A percentile compares a stretch with the other conserved stretches of the same genome.
Evolutionary conservation across 2,797 vertebrate species (phyloP).

Genomic region (Denticeps clupeoides): DNA sequence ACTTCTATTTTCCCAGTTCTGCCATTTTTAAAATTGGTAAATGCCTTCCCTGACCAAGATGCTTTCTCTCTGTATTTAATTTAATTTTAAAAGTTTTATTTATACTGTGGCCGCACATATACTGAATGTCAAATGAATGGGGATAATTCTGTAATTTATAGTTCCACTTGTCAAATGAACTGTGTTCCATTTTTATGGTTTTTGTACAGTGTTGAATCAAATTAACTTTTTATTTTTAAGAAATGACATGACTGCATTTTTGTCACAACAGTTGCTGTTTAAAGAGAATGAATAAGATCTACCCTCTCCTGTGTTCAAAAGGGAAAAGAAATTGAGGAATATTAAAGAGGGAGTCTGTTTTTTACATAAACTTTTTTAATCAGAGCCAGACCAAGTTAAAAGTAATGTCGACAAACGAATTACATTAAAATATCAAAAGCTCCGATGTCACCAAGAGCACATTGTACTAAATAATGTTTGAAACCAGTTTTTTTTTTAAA

Average conservation of each 20-base stretch:
- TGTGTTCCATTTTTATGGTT: slow-evolving; percentile 33
- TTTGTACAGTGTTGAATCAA: slow-evolving; percentile 34
- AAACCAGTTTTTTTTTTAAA: too few relatives aligned
- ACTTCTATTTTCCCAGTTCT: slow-evolving; percentile 27
- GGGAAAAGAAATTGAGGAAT: too few relatives aligned
- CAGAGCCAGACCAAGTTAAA: too few relatives aligned
- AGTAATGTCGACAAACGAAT: too few relatives aligned
- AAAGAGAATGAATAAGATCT: background rate
- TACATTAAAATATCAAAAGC: too few relatives aligned
- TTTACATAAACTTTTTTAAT: too few relatives aligned
- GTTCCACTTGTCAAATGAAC: slow-evolving; percentile 37
- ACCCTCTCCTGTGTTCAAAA: slow-evolving; percentile 6
- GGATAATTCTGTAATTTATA: slow-evolving; percentile 64
- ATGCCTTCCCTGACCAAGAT: slow-evolving; percentile 38
- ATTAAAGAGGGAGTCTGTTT: too few relatives aligned
- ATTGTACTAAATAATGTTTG: too few relatives aligned
- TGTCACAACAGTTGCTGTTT: slow-evolving; percentile 6
- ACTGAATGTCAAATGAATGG: slow-evolving; percentile 44
- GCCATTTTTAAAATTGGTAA: slow-evolving; percentile 29
- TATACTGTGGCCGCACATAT: slow-evolving; percentile 67
- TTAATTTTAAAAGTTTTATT: slow-evolving; percentile 66
- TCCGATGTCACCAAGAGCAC: too few relatives aligned
- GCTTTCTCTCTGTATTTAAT: slow-evolving; percentile 55
- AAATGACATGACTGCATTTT: slow-evolving; percentile 23
- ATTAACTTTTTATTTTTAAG: slow-evolving; percentile 16